A percentile compares a stretch with the other conserved stretches of the same genome.
Conservation (phyloP, 2,888 invertebrate genomes). For the Monoplex corrugatus region DNA sequence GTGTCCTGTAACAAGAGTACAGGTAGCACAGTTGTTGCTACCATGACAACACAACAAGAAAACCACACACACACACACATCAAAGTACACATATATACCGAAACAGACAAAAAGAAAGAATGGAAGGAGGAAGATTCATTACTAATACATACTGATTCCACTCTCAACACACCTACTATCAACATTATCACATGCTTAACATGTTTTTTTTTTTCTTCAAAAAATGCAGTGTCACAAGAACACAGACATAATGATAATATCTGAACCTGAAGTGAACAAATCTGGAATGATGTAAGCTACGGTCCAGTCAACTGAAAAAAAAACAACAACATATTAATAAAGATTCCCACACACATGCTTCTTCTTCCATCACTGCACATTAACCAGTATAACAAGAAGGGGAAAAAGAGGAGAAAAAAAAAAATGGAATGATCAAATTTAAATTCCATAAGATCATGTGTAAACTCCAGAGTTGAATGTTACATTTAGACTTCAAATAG, state of each 20-base stretch:
- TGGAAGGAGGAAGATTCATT: neutral
- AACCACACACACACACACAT: neutral
- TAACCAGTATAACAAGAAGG: neutral
- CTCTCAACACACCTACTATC: neutral
- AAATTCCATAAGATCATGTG: slow-evolving; percentile 18
- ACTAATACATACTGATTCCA: neutral
- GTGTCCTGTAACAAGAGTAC: slow-evolving; percentile 46
- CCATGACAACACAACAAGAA: slow-evolving; percentile 36
- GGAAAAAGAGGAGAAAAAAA: slow-evolving; percentile 6
- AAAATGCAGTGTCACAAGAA: too few relatives aligned
- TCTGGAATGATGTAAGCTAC: slow-evolving; percentile 30
- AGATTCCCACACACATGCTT: too few relatives aligned
- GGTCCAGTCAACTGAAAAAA: slow-evolving; percentile 25
- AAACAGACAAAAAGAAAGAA: neutral
- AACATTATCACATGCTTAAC: neutral
- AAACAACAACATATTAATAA: too few relatives aligned
- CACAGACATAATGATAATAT: neutral
- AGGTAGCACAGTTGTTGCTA: slow-evolving; percentile 44
- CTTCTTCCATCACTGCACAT: neutral
- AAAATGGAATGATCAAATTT: neutral
- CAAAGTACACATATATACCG: neutral
- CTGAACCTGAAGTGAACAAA: neutral
- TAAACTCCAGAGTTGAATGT: slow-evolving; percentile 10
- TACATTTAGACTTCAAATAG: neutral
- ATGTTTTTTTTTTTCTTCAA: too few relatives aligned